Conservation (phyloP, 1,140 invertebrate species). For the Ceratoteleas bidentatus region DNA sequence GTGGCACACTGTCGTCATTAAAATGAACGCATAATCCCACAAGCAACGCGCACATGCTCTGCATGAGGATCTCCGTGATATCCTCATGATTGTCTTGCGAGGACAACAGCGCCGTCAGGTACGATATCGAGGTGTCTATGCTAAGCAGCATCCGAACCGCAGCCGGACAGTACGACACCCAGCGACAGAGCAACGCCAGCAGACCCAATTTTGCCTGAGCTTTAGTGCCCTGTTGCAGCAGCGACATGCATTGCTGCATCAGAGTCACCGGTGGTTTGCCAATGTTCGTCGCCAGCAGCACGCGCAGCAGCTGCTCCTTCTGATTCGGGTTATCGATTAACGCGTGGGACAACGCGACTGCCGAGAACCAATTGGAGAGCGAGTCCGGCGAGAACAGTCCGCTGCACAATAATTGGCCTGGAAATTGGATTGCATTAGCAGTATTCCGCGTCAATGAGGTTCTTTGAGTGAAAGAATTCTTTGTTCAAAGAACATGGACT, state of each 20-base stretch:
- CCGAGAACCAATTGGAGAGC: slow-evolving; percentile 98
- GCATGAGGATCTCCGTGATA: slow-evolving; percentile 84
- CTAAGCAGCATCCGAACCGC: slow-evolving; percentile 93
- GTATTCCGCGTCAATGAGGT: no score
- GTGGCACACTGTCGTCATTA: slow-evolving; percentile 93
- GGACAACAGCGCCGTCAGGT: slow-evolving; percentile 89
- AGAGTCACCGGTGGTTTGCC: slow-evolving; percentile 93
- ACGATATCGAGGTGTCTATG: slow-evolving; percentile 93
- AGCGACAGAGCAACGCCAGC: slow-evolving; percentile 94
- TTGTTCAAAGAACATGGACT: no score
- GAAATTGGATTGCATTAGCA: no score
- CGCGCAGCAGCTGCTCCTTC: slow-evolving; percentile 96
- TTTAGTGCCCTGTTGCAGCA: slow-evolving; percentile 92
- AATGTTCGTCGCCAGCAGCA: slow-evolving; percentile 93
- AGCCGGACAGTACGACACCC: slow-evolving; percentile 92
- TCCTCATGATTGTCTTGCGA: slow-evolving; percentile 85
- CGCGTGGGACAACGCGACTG: slow-evolving; percentile 94
- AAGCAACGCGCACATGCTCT: slow-evolving; percentile 95
- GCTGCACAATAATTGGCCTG: slow-evolving; percentile 95
- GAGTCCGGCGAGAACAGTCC: slow-evolving; percentile 95
- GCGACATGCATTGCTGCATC: slow-evolving; percentile 91
- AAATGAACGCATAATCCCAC: slow-evolving; percentile 96
- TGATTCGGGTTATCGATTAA: slow-evolving; percentile 94
- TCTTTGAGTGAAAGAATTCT: no score
- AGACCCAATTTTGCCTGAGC: slow-evolving; percentile 95